Evolutionary conservation across 2,797 vertebrate genomes (phyloP).

Genomic region (Phataginus tetradactyla): DNA sequence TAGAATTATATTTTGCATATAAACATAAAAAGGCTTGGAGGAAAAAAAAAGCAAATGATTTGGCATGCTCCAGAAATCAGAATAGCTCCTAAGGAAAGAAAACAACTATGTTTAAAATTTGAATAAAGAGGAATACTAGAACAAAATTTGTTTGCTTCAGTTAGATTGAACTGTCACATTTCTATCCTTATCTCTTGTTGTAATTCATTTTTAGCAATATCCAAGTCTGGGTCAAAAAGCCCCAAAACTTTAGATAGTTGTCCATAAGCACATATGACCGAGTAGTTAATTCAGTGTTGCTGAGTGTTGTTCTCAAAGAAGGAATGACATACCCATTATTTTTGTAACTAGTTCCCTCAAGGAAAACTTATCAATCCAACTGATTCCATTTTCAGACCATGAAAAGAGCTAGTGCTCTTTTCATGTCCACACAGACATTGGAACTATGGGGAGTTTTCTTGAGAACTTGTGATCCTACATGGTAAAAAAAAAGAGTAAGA

Average conservation of each 20-base stretch:
- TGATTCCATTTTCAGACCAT: background rate
- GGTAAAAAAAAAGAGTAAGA: background rate
- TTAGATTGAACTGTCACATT: background rate
- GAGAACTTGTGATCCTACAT: background rate
- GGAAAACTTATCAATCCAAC: conserved; percentile 12
- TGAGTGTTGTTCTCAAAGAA: background rate
- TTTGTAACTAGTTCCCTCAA: background rate
- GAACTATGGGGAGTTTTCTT: background rate
- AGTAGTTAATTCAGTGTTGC: background rate
- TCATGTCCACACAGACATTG: background rate
- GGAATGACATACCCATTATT: background rate
- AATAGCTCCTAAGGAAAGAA: background rate
- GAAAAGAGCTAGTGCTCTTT: conserved; percentile 17
- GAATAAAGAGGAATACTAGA: background rate
- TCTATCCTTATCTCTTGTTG: background rate
- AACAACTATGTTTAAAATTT: background rate
- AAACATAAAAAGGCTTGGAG: background rate
- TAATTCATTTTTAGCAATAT: conserved; percentile 34
- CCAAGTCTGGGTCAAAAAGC: background rate
- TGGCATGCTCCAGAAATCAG: conserved; percentile 8
- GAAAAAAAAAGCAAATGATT: background rate
- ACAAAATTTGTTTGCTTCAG: background rate
- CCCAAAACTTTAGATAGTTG: background rate
- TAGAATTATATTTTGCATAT: background rate
- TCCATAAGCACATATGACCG: background rate